These are phyloP conservation scores for Trichosurus vulpecula DNA, from an alignment of 2,797 vertebrate genomes.

Conservation along the genomic window DNA sequence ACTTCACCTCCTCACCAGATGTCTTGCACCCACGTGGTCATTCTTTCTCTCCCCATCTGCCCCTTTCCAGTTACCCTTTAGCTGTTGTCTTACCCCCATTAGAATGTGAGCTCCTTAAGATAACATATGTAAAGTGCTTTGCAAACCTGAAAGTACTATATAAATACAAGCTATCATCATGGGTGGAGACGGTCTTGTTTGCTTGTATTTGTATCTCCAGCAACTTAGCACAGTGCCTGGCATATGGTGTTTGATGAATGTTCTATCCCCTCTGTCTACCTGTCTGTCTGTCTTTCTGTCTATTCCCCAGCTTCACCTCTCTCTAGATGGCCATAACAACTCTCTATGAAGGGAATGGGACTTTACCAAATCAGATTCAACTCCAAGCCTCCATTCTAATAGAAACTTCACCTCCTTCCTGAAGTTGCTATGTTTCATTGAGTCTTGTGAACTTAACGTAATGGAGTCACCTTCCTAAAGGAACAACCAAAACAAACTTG, in stretches of 20 bases:
- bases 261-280: not conserved
- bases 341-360: not conserved
- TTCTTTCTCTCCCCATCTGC: not conserved
- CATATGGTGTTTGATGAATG: not conserved
- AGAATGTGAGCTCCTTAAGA: not conserved
- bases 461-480: not conserved
- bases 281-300: not conserved
- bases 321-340: not conserved
- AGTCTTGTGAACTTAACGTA: not conserved
- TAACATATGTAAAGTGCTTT: not conserved
- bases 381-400: not conserved
- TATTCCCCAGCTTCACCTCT: not conserved
- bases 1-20: not conserved
- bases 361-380: not conserved
- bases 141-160: not conserved
- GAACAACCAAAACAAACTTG: not conserved
- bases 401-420: not conserved
- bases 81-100: not conserved
- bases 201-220: not conserved
- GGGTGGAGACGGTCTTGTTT: not conserved
- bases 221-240: not conserved
- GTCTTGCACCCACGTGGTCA: not conserved
- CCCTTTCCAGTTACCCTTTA: not conserved
- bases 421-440: not conserved
- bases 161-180: not conserved